Evolutionary conservation across 1,140 invertebrate species (phyloP), one percentile per base, ranked within the genome.

Genomic region (Hylyphantes graminicola): DNA sequence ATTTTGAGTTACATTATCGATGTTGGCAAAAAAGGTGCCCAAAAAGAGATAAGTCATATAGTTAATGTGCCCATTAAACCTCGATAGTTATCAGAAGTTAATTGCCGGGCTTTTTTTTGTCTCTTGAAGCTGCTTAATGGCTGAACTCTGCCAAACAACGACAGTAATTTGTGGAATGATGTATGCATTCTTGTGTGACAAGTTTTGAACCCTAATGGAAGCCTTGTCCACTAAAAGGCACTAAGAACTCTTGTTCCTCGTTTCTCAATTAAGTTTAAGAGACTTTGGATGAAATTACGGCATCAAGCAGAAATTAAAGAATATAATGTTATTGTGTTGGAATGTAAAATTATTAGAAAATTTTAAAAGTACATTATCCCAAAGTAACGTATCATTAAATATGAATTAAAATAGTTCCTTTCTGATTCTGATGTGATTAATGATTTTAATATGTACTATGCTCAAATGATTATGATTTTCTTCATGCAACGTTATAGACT

Each of bases 41-140:
- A 55, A 11, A 13, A 21, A 12, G 19, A 74, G 53, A 57, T 19
- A 74, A 6, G 21, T 74, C 59, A 74, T 21, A 74, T 74, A 57
- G 54, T 48, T 59, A 74, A 74, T 74, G 55, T 8, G 15, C 48
- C 72, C 72, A 59, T 74, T 74, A 74, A 59, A 17, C 3, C 12
- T 1, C 21, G 54, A 74, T 74, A 74, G 19, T 59, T 74, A 74
- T 48, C 54, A 74, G 19, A 74, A 55, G 72, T 74, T 74, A 59
- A 74, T 59, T 74, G 54, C 54, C 35, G 19, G 0, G 59, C 12
- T 6, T 7, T 53, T 74, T 15, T 74, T 57, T 59, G 12, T 48
- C 48, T 70, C 8, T 59, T 17, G 50, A n/a, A 19, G 21, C n/a
- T 53, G 63, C 17, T 19, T 54, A 70, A 70, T 70, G n/a, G 15